phyloP scores from a whole-genome alignment of 53 echinoderm and acorn worm genomes.

The Hippasteria phrygiana region DNA sequence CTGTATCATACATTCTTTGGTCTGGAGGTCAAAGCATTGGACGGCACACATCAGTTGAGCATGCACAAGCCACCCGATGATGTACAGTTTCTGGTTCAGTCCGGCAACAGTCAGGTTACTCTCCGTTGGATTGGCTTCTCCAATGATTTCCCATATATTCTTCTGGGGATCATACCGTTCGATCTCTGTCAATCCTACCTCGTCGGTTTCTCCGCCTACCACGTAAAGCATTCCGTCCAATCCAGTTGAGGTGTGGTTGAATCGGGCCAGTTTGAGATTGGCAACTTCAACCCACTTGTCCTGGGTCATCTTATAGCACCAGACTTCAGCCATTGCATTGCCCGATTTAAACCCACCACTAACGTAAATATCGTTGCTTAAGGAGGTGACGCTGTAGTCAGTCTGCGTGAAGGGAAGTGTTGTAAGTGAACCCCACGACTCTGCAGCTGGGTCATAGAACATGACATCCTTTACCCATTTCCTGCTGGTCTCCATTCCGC shows the following conservation, averaged over 20 bases:
- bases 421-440: slow-evolving; percentile 77
- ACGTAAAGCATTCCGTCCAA: slow-evolving; percentile 75
- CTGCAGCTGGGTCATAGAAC: slow-evolving; percentile 68
- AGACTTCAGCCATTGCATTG: slow-evolving; percentile 69
- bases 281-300: slow-evolving; percentile 65
- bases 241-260: slow-evolving; percentile 77
- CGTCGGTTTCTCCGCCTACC: slow-evolving; percentile 80
- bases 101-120: slow-evolving; percentile 72
- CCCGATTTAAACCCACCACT: slow-evolving; percentile 77
- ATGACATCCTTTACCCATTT: slow-evolving; percentile 75
- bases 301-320: slow-evolving; percentile 70
- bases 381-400: slow-evolving; percentile 79
- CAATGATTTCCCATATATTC: slow-evolving; percentile 68
- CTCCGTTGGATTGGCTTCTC: slow-evolving; percentile 63
- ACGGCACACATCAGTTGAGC: slow-evolving; percentile 75
- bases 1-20: slow-evolving; percentile 76
- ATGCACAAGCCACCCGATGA: slow-evolving; percentile 81
- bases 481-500: slow-evolving; percentile 80
- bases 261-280: slow-evolving; percentile 63
- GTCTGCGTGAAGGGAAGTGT: slow-evolving; percentile 79
- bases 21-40: slow-evolving; percentile 82
- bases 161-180: slow-evolving; percentile 71
- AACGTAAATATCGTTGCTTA: slow-evolving; percentile 73
- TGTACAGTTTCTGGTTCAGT: slow-evolving; percentile 74
- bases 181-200: slow-evolving; percentile 65